A percentile compares a stretch with the other conserved stretches of the same genome.
Evolutionary conservation across 2,797 vertebrate genomes (phyloP).

Genomic region (Scarus forsteni): DNA sequence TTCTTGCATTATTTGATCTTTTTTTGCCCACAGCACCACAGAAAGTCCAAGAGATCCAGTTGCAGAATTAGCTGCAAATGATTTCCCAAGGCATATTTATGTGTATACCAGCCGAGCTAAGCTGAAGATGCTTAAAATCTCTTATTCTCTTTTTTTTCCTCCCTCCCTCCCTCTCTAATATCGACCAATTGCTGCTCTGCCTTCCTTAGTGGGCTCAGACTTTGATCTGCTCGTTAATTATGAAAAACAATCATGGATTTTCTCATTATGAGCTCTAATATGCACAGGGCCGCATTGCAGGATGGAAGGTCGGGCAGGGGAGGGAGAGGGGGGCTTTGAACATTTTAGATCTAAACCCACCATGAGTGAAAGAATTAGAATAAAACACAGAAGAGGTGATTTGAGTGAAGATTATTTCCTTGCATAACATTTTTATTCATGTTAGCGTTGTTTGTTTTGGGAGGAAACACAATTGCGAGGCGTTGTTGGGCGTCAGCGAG

Average conservation of each 20-base stretch:
- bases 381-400: slow-evolving; percentile 6
- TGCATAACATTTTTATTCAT: slow-evolving; percentile 10
- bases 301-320: slow-evolving; percentile 60
- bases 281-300: slow-evolving; percentile 65
- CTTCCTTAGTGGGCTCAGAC: slow-evolving; percentile 76
- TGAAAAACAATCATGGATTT: slow-evolving; percentile 84
- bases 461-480: slow-evolving; percentile 28
- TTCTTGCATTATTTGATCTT: slow-evolving; percentile 62
- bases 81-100: slow-evolving; percentile 74
- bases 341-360: slow-evolving; percentile 41
- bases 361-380: slow-evolving; percentile 20
- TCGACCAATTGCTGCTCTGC: slow-evolving; percentile 70
- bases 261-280: slow-evolving; percentile 83
- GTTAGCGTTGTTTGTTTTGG: slow-evolving; percentile 27
- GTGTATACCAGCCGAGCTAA: slow-evolving; percentile 42
- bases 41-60: slow-evolving; percentile 69
- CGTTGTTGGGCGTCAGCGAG: slow-evolving; percentile 30
- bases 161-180: slow-evolving; percentile 36
- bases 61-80: slow-evolving; percentile 78
- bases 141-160: slow-evolving; percentile 45
- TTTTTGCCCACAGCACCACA: slow-evolving; percentile 43
- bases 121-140: slow-evolving; percentile 72
- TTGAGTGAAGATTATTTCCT: slow-evolving; percentile 23
- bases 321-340: slow-evolving; percentile 35
- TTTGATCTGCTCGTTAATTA: slow-evolving; percentile 85